phyloP scores from a whole-genome alignment of 2,797 vertebrate genomes.

The Hyperoplus lanceolatus region DNA sequence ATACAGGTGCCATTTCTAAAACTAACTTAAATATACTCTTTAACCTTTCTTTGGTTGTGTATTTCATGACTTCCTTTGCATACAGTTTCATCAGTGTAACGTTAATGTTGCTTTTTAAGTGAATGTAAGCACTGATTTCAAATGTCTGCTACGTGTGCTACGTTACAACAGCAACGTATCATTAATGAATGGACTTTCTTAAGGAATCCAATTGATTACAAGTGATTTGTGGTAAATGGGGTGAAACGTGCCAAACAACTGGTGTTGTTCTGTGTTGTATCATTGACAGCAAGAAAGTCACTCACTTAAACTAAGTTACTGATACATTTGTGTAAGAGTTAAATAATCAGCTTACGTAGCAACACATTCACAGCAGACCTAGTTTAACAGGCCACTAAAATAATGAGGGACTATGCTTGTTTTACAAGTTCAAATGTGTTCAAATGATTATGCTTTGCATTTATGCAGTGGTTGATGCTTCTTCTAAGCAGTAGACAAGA shows the following conservation, averaged over 20 bases:
- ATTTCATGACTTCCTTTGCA: conserved; percentile 19
- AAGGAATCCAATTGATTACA: background rate
- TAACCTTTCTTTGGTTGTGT: conserved; percentile 22
- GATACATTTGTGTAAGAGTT: too few species aligned
- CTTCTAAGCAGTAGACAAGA: background rate
- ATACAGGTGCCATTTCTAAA: conserved; percentile 22
- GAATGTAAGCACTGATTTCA: conserved; percentile 20
- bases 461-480: background rate
- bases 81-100: conserved; percentile 5
- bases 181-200: background rate
- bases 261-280: too few species aligned
- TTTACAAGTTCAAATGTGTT: background rate
- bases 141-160: background rate
- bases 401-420: too few species aligned
- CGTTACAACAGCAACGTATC: background rate
- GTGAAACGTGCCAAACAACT: too few species aligned
- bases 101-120: conserved; percentile 6
- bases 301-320: too few species aligned
- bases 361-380: too few species aligned
- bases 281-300: too few species aligned
- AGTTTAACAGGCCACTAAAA: too few species aligned
- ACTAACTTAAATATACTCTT: conserved; percentile 37
- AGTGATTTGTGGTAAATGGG: background rate
- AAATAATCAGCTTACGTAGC: too few species aligned
- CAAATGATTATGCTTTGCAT: background rate